These are phyloP conservation scores for Ophion obscuratus DNA, from an alignment of 2,888 invertebrate genomes.

Conservation along the genomic window DNA sequence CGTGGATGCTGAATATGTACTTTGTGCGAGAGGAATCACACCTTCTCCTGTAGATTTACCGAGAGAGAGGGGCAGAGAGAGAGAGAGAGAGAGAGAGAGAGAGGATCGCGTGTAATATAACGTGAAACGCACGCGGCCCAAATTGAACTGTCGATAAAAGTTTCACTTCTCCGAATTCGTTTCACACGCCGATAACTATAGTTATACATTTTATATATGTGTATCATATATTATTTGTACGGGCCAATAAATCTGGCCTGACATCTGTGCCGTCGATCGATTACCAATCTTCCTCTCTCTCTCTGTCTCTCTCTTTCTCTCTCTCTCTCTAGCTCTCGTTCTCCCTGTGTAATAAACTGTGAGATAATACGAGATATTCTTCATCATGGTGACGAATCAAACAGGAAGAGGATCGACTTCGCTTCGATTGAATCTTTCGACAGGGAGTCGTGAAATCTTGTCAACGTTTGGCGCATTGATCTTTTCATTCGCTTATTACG, in stretches of 20 bases:
- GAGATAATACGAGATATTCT: slow-evolving; percentile 34
- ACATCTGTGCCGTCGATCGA: slow-evolving; percentile 38
- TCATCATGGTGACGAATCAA: background rate
- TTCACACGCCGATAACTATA: slow-evolving; percentile 50
- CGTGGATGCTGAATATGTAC: slow-evolving; percentile 41
- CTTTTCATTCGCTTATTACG: slow-evolving; percentile 1
- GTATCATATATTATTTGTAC: slow-evolving; percentile 45
- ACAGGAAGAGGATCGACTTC: background rate
- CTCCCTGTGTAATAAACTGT: slow-evolving; percentile 13
- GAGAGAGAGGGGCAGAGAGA: slow-evolving; percentile 14
- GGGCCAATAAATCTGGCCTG: slow-evolving; percentile 38
- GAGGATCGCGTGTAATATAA: slow-evolving; percentile 54
- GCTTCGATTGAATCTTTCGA: slow-evolving; percentile 8
- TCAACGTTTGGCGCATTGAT: slow-evolving; percentile 1
- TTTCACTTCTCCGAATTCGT: slow-evolving; percentile 64
- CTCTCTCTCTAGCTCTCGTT: background rate
- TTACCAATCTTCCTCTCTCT: background rate
- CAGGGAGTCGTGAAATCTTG: slow-evolving; percentile 8
- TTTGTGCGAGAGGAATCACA: slow-evolving; percentile 48
- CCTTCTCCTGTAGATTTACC: slow-evolving; percentile 46
- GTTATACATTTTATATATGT: slow-evolving; percentile 15
- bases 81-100: slow-evolving; percentile 19
- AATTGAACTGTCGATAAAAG: slow-evolving; percentile 69
- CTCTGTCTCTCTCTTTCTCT: background rate
- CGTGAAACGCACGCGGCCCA: slow-evolving; percentile 52